Percentiles rank a stretch among this genome's conserved stretches.
Conservation (phyloP, 2,888 invertebrate species). For the Hirtodrosophila histrioides region DNA sequence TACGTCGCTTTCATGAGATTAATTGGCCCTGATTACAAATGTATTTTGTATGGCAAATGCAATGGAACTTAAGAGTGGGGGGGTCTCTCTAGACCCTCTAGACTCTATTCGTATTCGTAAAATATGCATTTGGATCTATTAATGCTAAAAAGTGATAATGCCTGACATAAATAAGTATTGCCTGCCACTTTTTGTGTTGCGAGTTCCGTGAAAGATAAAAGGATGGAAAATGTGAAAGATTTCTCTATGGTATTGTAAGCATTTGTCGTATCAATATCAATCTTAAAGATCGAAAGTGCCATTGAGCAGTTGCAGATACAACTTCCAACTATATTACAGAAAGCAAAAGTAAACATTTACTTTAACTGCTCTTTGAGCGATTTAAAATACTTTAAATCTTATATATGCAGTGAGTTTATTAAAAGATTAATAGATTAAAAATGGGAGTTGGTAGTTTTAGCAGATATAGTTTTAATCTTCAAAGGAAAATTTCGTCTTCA, state of each 20-base stretch:
- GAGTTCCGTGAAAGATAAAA: neutral
- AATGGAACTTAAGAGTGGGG: conserved; percentile 38
- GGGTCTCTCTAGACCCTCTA: conserved; percentile 7
- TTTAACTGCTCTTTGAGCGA: no score
- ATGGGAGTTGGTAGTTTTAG: no score
- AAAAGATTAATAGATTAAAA: no score
- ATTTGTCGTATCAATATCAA: neutral
- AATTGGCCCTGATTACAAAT: conserved; percentile 77
- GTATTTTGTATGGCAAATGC: conserved; percentile 56
- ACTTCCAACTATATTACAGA: no score
- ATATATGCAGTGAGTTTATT: no score
- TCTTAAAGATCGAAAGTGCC: neutral
- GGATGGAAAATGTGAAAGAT: neutral
- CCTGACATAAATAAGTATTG: conserved; percentile 52
- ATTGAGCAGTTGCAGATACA: no score
- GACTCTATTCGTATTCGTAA: conserved; percentile 60
- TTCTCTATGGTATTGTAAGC: neutral
- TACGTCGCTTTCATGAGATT: conserved; percentile 57
- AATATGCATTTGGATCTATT: conserved; percentile 78
- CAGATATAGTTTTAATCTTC: no score
- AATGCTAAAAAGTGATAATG: conserved; percentile 73
- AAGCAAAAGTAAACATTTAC: no score
- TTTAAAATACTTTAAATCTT: no score
- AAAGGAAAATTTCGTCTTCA: no score
- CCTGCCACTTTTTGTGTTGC: neutral